A percentile compares a stretch with the other conserved stretches of the same genome.
Conservation (phyloP, 2,888 invertebrate species). For the Pycnomerus fuliginosus region DNA sequence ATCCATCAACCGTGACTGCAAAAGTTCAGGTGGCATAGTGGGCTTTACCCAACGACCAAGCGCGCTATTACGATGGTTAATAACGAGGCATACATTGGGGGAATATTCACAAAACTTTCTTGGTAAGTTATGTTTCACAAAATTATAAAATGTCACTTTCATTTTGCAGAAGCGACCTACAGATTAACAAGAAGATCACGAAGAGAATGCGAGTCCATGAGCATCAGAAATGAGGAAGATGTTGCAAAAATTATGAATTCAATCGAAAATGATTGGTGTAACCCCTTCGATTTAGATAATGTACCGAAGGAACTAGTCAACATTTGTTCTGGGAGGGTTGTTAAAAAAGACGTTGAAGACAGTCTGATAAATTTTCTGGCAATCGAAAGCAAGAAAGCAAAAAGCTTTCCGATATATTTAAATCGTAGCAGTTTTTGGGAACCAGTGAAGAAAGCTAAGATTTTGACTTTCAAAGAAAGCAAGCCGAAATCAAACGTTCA, state of each 20-base stretch:
- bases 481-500: no score
- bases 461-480: no score
- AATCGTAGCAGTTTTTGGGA: no score
- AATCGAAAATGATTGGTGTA: background rate
- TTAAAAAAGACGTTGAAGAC: background rate
- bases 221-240: background rate
- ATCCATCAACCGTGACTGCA: constrained; percentile 27
- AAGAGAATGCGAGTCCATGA: background rate
- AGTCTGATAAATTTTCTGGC: constrained; percentile 4
- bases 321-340: background rate
- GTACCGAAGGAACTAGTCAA: background rate
- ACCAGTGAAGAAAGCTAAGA: no score
- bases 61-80: background rate
- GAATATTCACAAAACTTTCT: background rate
- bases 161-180: background rate
- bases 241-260: background rate
- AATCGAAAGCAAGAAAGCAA: no score
- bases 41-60: constrained; percentile 12
- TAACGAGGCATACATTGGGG: background rate
- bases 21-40: constrained; percentile 25
- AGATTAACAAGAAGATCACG: background rate
- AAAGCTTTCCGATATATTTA: no score
- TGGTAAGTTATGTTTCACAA: background rate
- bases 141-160: background rate
- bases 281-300: background rate